phyloP scores from a whole-genome alignment of 1,140 invertebrate genomes.

The Danaus plexippus region DNA sequence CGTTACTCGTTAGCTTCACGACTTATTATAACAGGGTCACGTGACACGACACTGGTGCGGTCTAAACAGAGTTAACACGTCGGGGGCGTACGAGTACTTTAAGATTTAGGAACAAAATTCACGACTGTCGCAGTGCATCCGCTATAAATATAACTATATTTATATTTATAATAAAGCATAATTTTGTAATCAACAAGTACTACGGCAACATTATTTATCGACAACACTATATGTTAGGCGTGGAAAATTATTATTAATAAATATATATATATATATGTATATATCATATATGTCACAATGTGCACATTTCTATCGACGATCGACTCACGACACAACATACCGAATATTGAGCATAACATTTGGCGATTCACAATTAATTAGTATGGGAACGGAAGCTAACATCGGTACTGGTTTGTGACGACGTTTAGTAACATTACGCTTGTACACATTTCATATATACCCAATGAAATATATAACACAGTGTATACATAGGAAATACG shows the following conservation, averaged over 20 bases:
- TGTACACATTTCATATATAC: conserved; percentile 5
- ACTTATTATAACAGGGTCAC: conserved; percentile 17
- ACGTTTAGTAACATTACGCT: conserved; percentile 14
- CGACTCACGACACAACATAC: conserved; percentile 19
- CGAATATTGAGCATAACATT: conserved; percentile 57
- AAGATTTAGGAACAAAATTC: conserved; percentile 54
- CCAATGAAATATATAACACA: conserved; percentile 18
- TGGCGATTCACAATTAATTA: conserved; percentile 31
- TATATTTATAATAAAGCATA: conserved; percentile 65
- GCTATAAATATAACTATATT: conserved; percentile 64
- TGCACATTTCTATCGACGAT: conserved; percentile 42
- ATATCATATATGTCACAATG: conserved; percentile 50
- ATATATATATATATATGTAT: conserved; percentile 7
- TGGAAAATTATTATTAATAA: conserved; percentile 46
- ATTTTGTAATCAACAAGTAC: conserved; percentile 63
- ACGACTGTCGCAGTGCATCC: conserved; percentile 46
- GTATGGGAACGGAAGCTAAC: conserved; percentile 15
- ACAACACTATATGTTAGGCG: conserved; percentile 51
- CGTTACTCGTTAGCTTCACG: conserved; percentile 8
- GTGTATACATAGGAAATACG: conserved; percentile 46
- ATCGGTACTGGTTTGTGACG: conserved; percentile 43
- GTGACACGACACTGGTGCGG: conserved; percentile 26
- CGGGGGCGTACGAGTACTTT: conserved; percentile 32
- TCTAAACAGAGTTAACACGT: conserved; percentile 20
- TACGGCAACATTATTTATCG: conserved; percentile 63